Evolutionary conservation across 2,797 vertebrate genomes (phyloP), one percentile per base, ranked within the genome.

Genomic region (Phalloptychus januarius): DNA sequence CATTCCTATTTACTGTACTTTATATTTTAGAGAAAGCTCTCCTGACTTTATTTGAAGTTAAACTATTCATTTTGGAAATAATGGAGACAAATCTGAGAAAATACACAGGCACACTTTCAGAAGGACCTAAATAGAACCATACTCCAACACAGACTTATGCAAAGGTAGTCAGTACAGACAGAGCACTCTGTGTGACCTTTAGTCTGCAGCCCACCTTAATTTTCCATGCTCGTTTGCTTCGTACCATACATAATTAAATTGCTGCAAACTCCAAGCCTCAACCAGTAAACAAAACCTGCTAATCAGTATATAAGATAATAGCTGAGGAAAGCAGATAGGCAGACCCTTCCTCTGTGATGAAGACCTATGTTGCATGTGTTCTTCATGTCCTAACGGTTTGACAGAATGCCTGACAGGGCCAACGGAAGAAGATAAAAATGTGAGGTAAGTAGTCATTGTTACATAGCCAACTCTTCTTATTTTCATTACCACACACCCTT

Each of bases 371-470:
- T 89, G 89, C 88, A 88, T 93, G 87, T 86, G 85, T 74, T 83
- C 79, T 48, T 84, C 87, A 84, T 90, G 91, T 87, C 78, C 78
- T 81, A 25, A 87, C 79, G 83, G 83, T 83, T 74, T 83, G 85
- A 83, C 84, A 81, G 65, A 83, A 74, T 38, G 88, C 83, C 85
- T 81, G 69, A 75, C 44, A 75, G 79, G 83, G 80, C 84, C 88
- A 87, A 86, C 86, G 91, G 94, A 93, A 92, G 92, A 93, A 93
- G 85, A 89, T 86, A 79, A 85, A 90, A 93, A 93, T 92, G 90
- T 80, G 63, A 87, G 80, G 88, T 76, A 78, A 89, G 77, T 87
- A 73, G 85, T 78, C 81, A 89, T 87, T 84, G 83, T 73, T 77
- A 52, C 79, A 69, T 69, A 46, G 28, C 72, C 61, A 46, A 36